phyloP scores from a whole-genome alignment of 2,888 invertebrate genomes.

The Lordiphosa fenestrarum region DNA sequence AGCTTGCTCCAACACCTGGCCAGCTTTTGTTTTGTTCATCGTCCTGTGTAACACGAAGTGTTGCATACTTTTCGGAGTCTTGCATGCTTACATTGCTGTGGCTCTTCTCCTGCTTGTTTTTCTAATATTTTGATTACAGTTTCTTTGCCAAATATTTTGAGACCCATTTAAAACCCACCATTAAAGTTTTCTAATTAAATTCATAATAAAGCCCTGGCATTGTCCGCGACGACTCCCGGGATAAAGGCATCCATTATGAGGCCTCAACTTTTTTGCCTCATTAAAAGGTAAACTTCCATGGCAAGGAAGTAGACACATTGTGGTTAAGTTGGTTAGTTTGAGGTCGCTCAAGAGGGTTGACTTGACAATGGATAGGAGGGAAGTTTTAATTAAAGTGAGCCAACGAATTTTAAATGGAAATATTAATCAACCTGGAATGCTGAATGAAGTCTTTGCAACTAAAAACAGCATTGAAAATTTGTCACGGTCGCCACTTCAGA shows the following conservation, averaged over 20 bases:
- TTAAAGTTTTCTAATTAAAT: conserved; percentile 73
- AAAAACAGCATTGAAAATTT: no score
- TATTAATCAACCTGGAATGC: no score
- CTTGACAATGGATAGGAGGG: conserved; percentile 23
- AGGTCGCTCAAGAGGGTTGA: neutral
- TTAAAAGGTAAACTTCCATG: conserved; percentile 63
- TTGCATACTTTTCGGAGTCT: conserved; percentile 55
- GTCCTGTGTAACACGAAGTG: conserved; percentile 38
- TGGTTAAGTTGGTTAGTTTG: conserved; percentile 4
- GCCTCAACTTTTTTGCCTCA: conserved; percentile 68
- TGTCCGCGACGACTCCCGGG: conserved; percentile 41
- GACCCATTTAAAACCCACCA: conserved; percentile 35
- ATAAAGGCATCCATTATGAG: conserved; percentile 50
- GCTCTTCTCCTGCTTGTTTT: conserved; percentile 29
- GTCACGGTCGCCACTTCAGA: no score
- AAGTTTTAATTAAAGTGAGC: neutral
- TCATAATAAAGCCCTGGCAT: conserved; percentile 64
- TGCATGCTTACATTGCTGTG: conserved; percentile 50
- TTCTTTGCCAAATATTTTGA: conserved; percentile 23
- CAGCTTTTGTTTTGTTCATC: conserved; percentile 23
- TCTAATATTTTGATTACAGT: conserved; percentile 28
- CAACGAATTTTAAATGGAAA: no score
- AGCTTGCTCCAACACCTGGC: conserved; percentile 54
- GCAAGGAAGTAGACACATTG: conserved; percentile 2
- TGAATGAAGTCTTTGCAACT: no score